A percentile compares a stretch with the other conserved stretches of the same genome.
Conservation (phyloP, 1,140 invertebrate genomes). For the Rhynchophorus ferrugineus region DNA sequence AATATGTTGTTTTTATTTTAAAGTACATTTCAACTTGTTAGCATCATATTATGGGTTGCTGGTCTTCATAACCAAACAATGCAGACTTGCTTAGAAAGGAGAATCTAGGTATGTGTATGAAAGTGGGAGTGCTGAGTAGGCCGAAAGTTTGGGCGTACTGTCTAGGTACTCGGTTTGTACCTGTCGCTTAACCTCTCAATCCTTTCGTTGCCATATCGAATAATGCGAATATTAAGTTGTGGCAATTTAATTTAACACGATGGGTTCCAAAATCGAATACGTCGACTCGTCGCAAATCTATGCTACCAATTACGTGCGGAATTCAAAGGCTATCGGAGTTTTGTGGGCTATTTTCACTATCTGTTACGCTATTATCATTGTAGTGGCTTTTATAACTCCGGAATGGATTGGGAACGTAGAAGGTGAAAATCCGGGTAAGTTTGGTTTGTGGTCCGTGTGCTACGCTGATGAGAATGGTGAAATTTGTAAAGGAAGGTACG, state of each 20-base stretch:
- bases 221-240: no score
- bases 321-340: slow-evolving; percentile 93
- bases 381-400: slow-evolving; percentile 91
- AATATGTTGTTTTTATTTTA: no score
- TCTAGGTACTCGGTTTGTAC: not conserved
- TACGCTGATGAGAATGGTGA: slow-evolving; percentile 55
- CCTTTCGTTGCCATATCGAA: no score
- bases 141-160: not conserved
- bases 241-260: no score
- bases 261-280: slow-evolving; percentile 86
- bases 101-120: not conserved
- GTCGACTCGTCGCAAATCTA: slow-evolving; percentile 83
- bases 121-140: not conserved
- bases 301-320: slow-evolving; percentile 87
- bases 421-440: slow-evolving; percentile 79
- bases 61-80: not conserved
- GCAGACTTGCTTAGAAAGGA: not conserved
- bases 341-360: slow-evolving; percentile 95
- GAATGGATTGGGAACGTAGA: slow-evolving; percentile 86
- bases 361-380: slow-evolving; percentile 91
- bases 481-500: slow-evolving; percentile 68
- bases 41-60: no score
- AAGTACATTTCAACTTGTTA: no score
- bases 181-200: not conserved
- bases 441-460: slow-evolving; percentile 87